Evolutionary conservation across 2,888 invertebrate species (phyloP), one percentile per base, ranked within the genome.

Genomic region (Periphyllus acericola): DNA sequence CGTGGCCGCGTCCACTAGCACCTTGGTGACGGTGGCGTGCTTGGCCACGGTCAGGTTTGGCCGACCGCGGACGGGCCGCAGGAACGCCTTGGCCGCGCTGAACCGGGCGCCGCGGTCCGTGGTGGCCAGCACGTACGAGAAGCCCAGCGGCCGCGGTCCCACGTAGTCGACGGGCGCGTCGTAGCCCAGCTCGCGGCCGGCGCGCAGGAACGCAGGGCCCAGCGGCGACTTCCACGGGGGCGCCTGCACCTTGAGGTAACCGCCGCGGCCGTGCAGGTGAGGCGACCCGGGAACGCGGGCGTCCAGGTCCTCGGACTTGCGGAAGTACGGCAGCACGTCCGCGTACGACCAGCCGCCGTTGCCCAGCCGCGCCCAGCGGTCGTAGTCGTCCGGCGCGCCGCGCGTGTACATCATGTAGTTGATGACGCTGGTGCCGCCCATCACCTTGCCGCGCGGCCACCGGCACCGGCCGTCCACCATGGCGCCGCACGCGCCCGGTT

Each of bases 161-260:
- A 95, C 95, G 80, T 87, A 72, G 81, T 87, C 87, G n/a, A 25
- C 80, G 1, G 72, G 55, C 52, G 32, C 60, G 0, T 93, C 92
- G 91, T 94, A 94, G 0, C 96, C 96, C 66, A 94, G 93, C 90
- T 94, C 92, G 90, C 93, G 92, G 4, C 94, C 94, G 2, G 94
- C 96, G 90, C 96, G 95, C 2, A 97, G 92, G 46, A 97, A 93
- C 32, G 96, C 95, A 90, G 94, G 94, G 90, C 96, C 96, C 79
- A 97, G 92, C 0, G 96, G 96, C 0, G 96, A 96, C 91, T 96
- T 96, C 91, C 96, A 96, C 0, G 96, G 96, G 91, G 96, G 96
- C 91, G 95, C 95, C 0, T 95, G 94, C 21, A 97, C 95, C 0
- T 96, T 95, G 83, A 96, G 91, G 1, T 95, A 94, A 0, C 97